Evolutionary conservation across 2,113 vertebrate species (phyloP).

Genomic region (Stigmatopora argus): DNA sequence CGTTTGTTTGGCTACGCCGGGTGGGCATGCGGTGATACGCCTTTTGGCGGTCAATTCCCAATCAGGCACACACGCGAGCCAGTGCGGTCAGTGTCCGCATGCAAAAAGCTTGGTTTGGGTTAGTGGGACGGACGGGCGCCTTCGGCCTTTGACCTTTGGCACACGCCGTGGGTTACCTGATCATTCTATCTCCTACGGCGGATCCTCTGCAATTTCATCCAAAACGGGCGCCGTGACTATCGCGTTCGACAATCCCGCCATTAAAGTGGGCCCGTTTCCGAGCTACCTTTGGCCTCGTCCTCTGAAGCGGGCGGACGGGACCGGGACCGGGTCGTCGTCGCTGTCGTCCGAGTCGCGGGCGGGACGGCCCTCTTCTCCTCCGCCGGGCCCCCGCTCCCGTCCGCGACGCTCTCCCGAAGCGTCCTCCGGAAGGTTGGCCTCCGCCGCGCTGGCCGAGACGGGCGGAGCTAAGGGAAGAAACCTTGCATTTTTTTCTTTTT

Average conservation of each 20-base stretch:
- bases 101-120: background rate
- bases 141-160: slow-evolving; percentile 10
- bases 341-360: slow-evolving; percentile 91
- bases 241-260: slow-evolving; percentile 28
- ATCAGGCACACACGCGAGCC: slow-evolving; percentile 4
- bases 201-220: slow-evolving; percentile 98
- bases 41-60: no score
- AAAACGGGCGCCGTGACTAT: slow-evolving; percentile 66
- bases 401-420: slow-evolving; percentile 57
- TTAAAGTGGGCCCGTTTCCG: slow-evolving; percentile 6
- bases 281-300: slow-evolving; percentile 87
- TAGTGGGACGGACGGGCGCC: slow-evolving; percentile 4
- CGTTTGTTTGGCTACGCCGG: no score
- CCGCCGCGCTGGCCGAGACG: background rate
- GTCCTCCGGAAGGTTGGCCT: slow-evolving; percentile 43
- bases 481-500: background rate
- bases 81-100: slow-evolving; percentile 1
- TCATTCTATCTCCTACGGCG: slow-evolving; percentile 98
- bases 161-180: slow-evolving; percentile 81
- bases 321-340: slow-evolving; percentile 90
- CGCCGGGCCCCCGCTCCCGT: slow-evolving; percentile 46
- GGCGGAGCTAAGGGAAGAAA: slow-evolving; percentile 10
- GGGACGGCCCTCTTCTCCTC: slow-evolving; percentile 59
- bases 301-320: slow-evolving; percentile 84
- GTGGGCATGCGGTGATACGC: no score